Evolutionary conservation across 1,140 invertebrate species (phyloP).

Genomic region (Lepidostoma basale): DNA sequence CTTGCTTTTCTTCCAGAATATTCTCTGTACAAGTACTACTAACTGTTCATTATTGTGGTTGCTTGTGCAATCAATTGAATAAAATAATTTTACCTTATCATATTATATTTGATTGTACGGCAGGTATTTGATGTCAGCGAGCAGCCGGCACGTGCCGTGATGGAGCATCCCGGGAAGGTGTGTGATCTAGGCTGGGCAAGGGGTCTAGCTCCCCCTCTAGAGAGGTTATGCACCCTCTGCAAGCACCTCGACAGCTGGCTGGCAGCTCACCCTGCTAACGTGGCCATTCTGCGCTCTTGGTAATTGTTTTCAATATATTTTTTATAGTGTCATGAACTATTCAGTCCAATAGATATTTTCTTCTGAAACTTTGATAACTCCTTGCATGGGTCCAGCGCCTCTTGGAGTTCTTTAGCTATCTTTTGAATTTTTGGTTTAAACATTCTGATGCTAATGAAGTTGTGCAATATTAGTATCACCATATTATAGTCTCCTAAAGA

Average conservation of each 20-base stretch:
- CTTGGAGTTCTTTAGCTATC: too few relatives aligned
- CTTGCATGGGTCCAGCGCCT: too few relatives aligned
- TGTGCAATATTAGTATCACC: too few relatives aligned
- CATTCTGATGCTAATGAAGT: too few relatives aligned
- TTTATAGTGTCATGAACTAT: too few relatives aligned
- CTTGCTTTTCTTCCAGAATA: too few relatives aligned
- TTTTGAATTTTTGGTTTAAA: too few relatives aligned
- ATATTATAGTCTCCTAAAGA: too few relatives aligned
- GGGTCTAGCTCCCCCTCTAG: slow-evolving; percentile 85
- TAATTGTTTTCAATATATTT: slow-evolving; percentile 59
- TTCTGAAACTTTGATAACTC: too few relatives aligned
- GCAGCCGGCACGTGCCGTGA: slow-evolving; percentile 56
- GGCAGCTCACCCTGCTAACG: slow-evolving; percentile 76
- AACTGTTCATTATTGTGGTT: background rate
- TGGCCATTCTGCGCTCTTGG: slow-evolving; percentile 88
- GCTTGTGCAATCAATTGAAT: background rate
- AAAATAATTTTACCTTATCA: slow-evolving; percentile 12
- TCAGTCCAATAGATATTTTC: too few relatives aligned
- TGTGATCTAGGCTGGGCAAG: slow-evolving; percentile 86
- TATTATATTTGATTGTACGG: slow-evolving; percentile 48
- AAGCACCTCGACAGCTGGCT: slow-evolving; percentile 93
- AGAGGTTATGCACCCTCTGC: slow-evolving; percentile 87
- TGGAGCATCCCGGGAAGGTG: slow-evolving; percentile 54
- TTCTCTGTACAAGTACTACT: background rate
- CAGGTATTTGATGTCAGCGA: slow-evolving; percentile 87